A percentile compares a stretch with the other conserved stretches of the same genome.
Evolutionary conservation across 2,888 invertebrate species (phyloP).

Genomic region (Lacanobia oleracea): DNA sequence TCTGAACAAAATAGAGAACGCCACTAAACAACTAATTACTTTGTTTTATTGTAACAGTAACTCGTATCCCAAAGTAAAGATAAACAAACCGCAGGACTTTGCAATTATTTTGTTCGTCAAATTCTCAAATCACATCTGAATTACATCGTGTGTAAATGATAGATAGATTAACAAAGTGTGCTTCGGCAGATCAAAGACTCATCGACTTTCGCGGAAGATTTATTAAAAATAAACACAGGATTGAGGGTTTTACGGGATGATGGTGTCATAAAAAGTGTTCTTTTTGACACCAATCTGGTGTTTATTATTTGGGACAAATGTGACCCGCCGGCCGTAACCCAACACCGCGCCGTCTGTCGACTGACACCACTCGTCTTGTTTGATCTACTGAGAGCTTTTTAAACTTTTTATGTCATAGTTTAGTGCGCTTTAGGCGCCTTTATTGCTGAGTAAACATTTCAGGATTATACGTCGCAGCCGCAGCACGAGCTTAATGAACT

Average conservation of each 20-base stretch:
- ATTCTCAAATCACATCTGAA: conserved; percentile 39
- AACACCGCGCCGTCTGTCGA: conserved; percentile 86
- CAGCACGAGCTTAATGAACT: conserved; percentile 72
- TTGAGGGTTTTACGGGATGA: conserved; percentile 83
- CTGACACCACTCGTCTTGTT: conserved; percentile 87
- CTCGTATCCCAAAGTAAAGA: conserved; percentile 33
- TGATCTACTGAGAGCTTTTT: conserved; percentile 91
- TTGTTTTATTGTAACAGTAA: conserved; percentile 81
- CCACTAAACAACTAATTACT: conserved; percentile 74
- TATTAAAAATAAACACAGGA: conserved; percentile 85
- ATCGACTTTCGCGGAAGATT: conserved; percentile 84
- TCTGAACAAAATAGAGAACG: conserved; percentile 72
- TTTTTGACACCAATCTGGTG: conserved; percentile 90
- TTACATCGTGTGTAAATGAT: conserved; percentile 50
- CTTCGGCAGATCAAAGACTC: conserved; percentile 78
- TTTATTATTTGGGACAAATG: conserved; percentile 89
- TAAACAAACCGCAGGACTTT: conserved; percentile 29
- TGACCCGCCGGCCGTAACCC: conserved; percentile 85
- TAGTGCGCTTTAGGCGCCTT: conserved; percentile 87
- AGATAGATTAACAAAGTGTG: conserved; percentile 71
- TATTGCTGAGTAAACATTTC: conserved; percentile 88
- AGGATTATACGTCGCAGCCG: conserved; percentile 80
- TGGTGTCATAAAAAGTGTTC: conserved; percentile 89
- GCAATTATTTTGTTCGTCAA: conserved; percentile 24
- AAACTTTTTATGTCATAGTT: conserved; percentile 90